A percentile compares a stretch with the other conserved stretches of the same genome.
Evolutionary conservation across 2,113 vertebrate species (phyloP).

Genomic region (Sardina pilchardus): DNA sequence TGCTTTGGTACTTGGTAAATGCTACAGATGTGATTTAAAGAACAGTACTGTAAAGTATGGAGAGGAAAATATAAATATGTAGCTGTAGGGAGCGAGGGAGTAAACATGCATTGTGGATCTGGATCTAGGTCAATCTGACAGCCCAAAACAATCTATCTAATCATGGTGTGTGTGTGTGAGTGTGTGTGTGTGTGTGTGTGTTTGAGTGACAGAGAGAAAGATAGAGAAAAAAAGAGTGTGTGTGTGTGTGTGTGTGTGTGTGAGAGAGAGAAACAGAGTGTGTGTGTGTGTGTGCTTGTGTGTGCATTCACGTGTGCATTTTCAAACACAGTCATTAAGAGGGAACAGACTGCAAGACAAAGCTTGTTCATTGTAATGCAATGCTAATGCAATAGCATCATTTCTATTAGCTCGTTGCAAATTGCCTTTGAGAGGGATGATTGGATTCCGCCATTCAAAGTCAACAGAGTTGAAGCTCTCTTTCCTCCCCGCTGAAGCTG

Average conservation of each 20-base stretch:
- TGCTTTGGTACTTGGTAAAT: slow-evolving; percentile 15
- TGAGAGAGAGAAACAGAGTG: no score
- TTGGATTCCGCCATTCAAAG: slow-evolving; percentile 25
- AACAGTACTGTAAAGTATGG: slow-evolving; percentile 12
- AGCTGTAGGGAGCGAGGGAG: neutral
- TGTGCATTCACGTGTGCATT: neutral
- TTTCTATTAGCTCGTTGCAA: slow-evolving; percentile 36
- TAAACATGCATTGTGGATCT: slow-evolving; percentile 6
- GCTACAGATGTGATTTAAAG: neutral
- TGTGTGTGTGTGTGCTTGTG: neutral
- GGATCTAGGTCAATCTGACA: neutral
- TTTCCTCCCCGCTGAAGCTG: neutral
- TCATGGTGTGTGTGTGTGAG: neutral
- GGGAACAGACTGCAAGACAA: slow-evolving; percentile 23
- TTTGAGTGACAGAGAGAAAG: no score
- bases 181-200: neutral
- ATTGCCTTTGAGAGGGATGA: slow-evolving; percentile 40
- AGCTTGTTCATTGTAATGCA: slow-evolving; percentile 31
- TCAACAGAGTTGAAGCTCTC: neutral
- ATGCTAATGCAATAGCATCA: slow-evolving; percentile 28
- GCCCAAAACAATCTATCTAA: neutral
- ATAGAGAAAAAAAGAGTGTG: no score
- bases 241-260: neutral
- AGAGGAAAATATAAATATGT: neutral
- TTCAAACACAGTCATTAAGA: neutral